These are phyloP conservation scores for Circaetus gallicus DNA, from an alignment of 2,113 vertebrate species.

Conservation along the genomic window DNA sequence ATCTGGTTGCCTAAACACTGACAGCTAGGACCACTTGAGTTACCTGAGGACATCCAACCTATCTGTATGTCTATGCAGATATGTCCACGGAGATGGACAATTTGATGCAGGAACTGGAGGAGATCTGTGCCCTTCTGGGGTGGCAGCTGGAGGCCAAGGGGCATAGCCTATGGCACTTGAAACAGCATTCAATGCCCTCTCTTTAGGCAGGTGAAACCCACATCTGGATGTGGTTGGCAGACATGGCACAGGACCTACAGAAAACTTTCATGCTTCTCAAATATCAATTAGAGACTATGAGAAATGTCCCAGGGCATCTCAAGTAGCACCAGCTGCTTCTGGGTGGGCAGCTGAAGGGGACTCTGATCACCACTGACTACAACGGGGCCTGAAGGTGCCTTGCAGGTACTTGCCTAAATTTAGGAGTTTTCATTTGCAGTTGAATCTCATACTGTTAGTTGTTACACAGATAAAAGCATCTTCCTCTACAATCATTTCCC, in stretches of 20 bases:
- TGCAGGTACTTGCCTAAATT: not conserved
- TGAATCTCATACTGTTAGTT: not conserved
- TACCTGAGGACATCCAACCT: not conserved
- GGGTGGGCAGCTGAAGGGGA: not conserved
- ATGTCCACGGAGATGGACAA: not conserved
- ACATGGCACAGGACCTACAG: not conserved
- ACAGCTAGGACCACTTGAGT: not conserved
- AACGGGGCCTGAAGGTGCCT: not conserved
- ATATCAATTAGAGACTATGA: not conserved
- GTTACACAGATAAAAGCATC: not conserved
- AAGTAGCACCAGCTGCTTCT: not conserved
- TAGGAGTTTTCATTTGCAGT: not conserved
- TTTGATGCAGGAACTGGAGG: not conserved
- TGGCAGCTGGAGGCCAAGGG: not conserved
- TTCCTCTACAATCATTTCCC: not conserved
- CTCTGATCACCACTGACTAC: not conserved
- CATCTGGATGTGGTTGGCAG: not conserved
- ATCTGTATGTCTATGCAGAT: not conserved
- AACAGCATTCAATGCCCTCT: not conserved
- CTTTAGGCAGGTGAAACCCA: not conserved
- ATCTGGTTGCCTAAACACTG: not conserved
- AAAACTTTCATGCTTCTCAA: not conserved
- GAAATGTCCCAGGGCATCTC: not conserved
- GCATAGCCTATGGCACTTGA: not conserved
- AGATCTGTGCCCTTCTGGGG: not conserved